Conservation (phyloP, 92 coral and sea anemone species). For the Phymanthus crucifer region DNA sequence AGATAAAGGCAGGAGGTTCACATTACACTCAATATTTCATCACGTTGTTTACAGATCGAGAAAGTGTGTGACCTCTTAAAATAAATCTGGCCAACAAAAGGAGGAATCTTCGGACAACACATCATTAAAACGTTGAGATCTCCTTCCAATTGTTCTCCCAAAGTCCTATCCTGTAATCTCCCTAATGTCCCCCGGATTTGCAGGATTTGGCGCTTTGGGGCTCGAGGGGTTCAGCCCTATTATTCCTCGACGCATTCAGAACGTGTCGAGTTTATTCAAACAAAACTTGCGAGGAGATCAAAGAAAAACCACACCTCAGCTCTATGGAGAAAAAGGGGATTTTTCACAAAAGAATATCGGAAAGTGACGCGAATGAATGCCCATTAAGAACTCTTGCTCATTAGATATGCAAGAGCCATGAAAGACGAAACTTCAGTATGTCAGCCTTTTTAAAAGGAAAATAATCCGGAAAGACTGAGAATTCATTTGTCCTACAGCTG, state of each 20-base stretch:
- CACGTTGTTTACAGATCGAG: constrained; percentile 7
- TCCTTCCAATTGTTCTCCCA: constrained; percentile 18
- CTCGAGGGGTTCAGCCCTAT: constrained; percentile 22
- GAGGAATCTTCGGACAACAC: background rate
- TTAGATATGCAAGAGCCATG: constrained; percentile 19
- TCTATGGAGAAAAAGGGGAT: constrained; percentile 28
- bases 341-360: constrained; percentile 24
- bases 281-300: constrained; percentile 22
- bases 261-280: constrained; percentile 27
- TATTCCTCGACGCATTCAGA: constrained; percentile 16
- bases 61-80: constrained; percentile 15
- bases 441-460: background rate
- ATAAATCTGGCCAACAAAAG: constrained; percentile 19
- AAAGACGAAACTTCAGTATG: background rate
- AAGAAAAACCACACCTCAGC: constrained; percentile 44
- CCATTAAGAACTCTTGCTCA: constrained; percentile 9
- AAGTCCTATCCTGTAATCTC: constrained; percentile 13
- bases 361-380: background rate
- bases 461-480: constrained; percentile 10
- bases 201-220: constrained; percentile 11
- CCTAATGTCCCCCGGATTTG: constrained; percentile 21
- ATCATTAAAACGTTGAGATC: constrained; percentile 4
- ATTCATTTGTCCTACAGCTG: constrained; percentile 7
- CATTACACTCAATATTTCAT: background rate
- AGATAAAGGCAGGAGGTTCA: background rate